Conservation (phyloP, 2,113 vertebrate species). For the Podocnemis expansa region DNA sequence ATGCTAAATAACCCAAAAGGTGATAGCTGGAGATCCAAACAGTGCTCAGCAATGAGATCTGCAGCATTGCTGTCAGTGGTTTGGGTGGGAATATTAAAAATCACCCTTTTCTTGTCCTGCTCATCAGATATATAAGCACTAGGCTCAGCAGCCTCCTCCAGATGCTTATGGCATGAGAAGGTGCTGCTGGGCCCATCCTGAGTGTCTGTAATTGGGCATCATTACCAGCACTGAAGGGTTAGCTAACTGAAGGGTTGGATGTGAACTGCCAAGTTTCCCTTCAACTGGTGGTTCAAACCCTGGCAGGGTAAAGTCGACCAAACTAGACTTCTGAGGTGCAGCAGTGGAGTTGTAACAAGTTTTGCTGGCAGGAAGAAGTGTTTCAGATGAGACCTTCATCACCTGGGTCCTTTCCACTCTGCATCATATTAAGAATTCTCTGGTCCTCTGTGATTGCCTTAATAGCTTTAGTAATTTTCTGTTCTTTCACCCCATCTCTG, state of each 20-base stretch:
- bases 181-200: no score
- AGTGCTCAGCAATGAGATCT: background rate
- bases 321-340: background rate
- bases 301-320: background rate
- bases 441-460: background rate
- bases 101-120: background rate
- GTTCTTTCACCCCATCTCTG: background rate
- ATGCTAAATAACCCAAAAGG: background rate
- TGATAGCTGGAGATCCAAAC: background rate
- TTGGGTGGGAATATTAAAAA: background rate
- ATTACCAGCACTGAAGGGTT: background rate
- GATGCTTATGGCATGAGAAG: no score
- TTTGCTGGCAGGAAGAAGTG: background rate
- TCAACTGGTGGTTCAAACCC: background rate
- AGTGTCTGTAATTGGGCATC: no score
- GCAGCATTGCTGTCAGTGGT: no score
- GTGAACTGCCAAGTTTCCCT: background rate
- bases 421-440: background rate
- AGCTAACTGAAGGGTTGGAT: background rate
- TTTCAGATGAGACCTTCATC: background rate
- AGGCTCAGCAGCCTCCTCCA: no score
- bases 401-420: background rate
- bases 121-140: no score
- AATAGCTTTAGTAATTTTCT: background rate
- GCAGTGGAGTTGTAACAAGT: background rate